These are phyloP conservation scores for Proteles cristata DNA, from an alignment of 2,113 vertebrate genomes.

Conservation along the genomic window DNA sequence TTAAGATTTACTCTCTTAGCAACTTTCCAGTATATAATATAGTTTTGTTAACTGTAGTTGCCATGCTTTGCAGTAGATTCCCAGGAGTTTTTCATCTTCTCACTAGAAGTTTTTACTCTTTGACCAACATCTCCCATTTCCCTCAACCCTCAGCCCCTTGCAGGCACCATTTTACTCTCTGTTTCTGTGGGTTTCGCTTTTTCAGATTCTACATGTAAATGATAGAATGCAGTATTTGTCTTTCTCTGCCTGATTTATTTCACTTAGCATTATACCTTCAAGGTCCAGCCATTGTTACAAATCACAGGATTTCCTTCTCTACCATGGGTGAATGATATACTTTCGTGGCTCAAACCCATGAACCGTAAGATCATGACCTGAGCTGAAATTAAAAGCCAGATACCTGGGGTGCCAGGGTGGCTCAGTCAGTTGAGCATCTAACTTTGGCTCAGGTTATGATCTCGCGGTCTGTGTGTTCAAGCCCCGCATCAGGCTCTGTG, in stretches of 20 bases:
- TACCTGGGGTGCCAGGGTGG: too few species aligned
- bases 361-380: background rate
- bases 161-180: background rate
- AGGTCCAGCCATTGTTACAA: background rate
- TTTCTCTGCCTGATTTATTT: background rate
- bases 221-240: background rate
- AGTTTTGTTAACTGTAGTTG: background rate
- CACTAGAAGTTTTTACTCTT: background rate
- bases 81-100: background rate
- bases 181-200: background rate
- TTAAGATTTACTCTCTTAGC: background rate
- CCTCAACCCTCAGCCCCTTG: background rate
- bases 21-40: background rate
- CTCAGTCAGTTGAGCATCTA: too few species aligned
- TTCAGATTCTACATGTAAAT: background rate
- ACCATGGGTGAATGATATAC: background rate
- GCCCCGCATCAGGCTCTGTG: too few species aligned
- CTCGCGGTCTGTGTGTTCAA: too few species aligned
- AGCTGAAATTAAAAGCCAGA: background rate
- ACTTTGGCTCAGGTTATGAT: too few species aligned
- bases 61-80: background rate
- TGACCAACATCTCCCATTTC: background rate
- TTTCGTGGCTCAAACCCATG: background rate
- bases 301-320: slow-evolving; percentile 1
- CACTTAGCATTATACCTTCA: background rate